Percentiles rank a stretch among this genome's conserved stretches.
Conservation (phyloP, 2,888 invertebrate genomes). For the Drosophila setosimentum region DNA sequence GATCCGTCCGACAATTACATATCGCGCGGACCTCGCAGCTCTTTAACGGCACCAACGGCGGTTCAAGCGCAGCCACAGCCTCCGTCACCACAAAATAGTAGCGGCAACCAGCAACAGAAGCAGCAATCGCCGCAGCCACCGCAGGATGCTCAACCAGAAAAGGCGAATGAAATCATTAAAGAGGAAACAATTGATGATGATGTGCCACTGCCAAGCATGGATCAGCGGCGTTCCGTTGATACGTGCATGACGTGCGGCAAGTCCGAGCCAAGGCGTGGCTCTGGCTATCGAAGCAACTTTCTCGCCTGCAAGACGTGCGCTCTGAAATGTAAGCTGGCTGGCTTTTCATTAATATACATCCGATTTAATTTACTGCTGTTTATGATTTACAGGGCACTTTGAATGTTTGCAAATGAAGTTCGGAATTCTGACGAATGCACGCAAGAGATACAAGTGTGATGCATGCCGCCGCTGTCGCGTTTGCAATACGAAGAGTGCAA, state of each 20-base stretch:
- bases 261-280: constrained; percentile 75
- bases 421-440: constrained; percentile 70
- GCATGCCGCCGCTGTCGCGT: constrained; percentile 93
- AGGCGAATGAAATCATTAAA: not conserved
- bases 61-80: not conserved
- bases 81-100: not conserved
- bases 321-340: constrained; percentile 65
- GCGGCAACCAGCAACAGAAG: constrained; percentile 1
- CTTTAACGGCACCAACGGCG: constrained; percentile 23
- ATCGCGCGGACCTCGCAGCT: constrained; percentile 85
- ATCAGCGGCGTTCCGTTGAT: constrained; percentile 47
- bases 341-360: not conserved
- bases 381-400: constrained; percentile 78
- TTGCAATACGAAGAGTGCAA: constrained; percentile 76
- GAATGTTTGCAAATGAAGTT: constrained; percentile 73
- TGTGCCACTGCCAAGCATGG: not conserved
- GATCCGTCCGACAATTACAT: constrained; percentile 94
- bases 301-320: constrained; percentile 79
- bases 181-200: constrained; percentile 10
- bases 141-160: not conserved
- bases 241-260: constrained; percentile 75
- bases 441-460: constrained; percentile 92
- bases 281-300: constrained; percentile 76
- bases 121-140: constrained; percentile 4
- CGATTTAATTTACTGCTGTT: not conserved